Conservation (phyloP, 2,113 vertebrate species). For the Myiopsitta monachus region DNA sequence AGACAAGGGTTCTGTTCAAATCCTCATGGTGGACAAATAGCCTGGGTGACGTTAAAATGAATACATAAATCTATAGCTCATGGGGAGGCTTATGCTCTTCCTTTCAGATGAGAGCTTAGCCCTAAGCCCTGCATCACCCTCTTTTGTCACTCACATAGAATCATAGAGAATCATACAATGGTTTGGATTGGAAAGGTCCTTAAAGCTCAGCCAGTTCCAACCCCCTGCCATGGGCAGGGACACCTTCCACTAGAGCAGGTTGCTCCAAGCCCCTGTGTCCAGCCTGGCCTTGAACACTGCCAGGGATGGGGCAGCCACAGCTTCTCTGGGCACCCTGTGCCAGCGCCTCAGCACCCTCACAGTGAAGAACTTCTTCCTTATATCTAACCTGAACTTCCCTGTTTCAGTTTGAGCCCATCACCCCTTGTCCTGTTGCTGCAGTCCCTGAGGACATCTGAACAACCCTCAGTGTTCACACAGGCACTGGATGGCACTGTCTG, state of each 20-base stretch:
- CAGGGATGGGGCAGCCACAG: neutral
- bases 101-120: neutral
- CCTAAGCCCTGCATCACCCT: neutral
- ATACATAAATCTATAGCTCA: neutral
- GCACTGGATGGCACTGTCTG: neutral
- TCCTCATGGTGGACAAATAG: rapidly evolving
- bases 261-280: neutral
- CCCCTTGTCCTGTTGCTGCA: neutral
- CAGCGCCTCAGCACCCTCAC: neutral
- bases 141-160: neutral
- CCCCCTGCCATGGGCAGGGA: neutral
- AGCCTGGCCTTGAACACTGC: neutral
- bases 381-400: neutral
- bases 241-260: neutral
- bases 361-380: neutral
- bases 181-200: neutral
- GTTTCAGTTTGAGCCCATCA: neutral
- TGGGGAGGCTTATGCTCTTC: neutral
- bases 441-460: neutral
- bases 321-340: neutral
- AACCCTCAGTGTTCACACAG: neutral
- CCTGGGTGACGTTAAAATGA: neutral
- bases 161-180: neutral
- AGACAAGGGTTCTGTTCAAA: neutral
- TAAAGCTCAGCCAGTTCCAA: neutral